These are phyloP conservation scores for Daubentonia madagascariensis DNA, from an alignment of 2,113 vertebrate genomes.

Conservation along the genomic window DNA sequence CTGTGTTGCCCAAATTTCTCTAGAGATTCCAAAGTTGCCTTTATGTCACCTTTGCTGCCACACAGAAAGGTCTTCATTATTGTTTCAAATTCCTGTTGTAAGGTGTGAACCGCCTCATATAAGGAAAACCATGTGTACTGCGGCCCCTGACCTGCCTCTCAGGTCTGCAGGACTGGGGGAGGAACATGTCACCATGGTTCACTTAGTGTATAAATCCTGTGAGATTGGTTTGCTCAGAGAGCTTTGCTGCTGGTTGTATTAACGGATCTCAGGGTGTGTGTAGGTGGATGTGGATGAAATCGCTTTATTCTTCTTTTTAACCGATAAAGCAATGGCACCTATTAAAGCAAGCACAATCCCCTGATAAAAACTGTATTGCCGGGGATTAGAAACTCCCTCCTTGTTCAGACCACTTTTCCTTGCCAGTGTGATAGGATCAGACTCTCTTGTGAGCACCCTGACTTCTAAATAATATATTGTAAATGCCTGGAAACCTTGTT, in stretches of 20 bases:
- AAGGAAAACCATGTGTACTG: background rate
- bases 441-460: background rate
- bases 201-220: background rate
- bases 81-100: background rate
- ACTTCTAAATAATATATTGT: background rate
- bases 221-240: background rate
- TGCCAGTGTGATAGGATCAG: background rate
- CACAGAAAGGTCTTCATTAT: background rate
- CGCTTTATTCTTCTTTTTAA: background rate
- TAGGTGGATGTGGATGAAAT: background rate
- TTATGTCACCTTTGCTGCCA: background rate
- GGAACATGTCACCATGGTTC: background rate
- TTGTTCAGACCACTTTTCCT: background rate
- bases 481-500: background rate
- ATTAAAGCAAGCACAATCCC: background rate
- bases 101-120: background rate
- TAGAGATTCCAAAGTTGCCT: background rate
- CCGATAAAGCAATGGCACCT: background rate
- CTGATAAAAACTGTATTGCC: slow-evolving; percentile 19
- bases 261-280: background rate
- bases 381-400: background rate
- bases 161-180: background rate
- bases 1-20: background rate
- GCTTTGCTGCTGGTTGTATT: background rate
- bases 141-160: background rate